Conservation (phyloP, 2,113 vertebrate species). For the Pyrgilauda ruficollis region DNA sequence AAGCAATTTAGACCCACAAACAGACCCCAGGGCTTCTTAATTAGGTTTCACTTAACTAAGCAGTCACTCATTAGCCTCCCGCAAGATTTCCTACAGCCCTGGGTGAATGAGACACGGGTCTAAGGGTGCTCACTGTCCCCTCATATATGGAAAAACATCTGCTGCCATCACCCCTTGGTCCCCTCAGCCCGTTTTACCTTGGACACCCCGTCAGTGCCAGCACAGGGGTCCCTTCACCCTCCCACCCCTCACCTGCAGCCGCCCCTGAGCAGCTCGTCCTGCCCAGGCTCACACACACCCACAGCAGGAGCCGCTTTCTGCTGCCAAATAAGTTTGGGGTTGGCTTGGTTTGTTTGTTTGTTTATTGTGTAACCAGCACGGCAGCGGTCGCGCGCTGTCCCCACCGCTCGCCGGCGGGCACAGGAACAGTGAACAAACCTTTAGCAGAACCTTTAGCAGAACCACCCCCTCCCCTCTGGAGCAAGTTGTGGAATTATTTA, state of each 20-base stretch:
- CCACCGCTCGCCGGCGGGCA: conserved; percentile 73
- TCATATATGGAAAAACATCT: accelerated
- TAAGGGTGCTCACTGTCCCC: background rate
- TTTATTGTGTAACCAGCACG: conserved; percentile 86
- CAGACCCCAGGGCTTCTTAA: background rate
- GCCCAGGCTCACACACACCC: background rate
- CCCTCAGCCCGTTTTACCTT: background rate
- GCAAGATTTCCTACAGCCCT: background rate
- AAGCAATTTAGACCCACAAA: background rate
- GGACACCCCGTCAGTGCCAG: background rate
- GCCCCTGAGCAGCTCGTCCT: background rate
- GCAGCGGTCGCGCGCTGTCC: conserved; percentile 81
- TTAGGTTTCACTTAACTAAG: background rate
- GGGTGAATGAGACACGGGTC: no score
- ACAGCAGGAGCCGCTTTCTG: background rate
- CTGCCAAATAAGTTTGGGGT: conserved; percentile 75
- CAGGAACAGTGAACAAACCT: conserved; percentile 75
- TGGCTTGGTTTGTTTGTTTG: conserved; percentile 2
- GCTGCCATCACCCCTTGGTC: background rate
- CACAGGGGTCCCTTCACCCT: background rate
- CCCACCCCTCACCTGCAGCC: background rate
- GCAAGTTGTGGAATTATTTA: conserved; percentile 86
- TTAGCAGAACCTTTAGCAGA: conserved; percentile 14
- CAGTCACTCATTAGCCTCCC: background rate
- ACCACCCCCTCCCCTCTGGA: conserved; percentile 75